Percentiles rank a stretch among this genome's conserved stretches.
Conservation (phyloP, 2,888 invertebrate genomes). For the Spodoptera exigua region DNA sequence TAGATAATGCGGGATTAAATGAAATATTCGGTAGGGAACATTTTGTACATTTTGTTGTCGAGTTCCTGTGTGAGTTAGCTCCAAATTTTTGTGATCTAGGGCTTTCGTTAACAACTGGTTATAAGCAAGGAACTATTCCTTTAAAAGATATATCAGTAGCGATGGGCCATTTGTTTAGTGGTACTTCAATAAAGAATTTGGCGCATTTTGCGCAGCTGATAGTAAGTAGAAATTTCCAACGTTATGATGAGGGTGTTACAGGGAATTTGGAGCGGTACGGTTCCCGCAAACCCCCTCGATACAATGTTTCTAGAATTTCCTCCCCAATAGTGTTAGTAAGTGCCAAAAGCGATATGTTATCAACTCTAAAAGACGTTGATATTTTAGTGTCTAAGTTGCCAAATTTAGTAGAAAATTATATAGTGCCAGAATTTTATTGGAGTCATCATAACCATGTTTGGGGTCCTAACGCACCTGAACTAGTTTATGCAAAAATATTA, state of each 20-base stretch:
- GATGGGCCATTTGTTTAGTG: slow-evolving; percentile 87
- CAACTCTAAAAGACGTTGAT: slow-evolving; percentile 88
- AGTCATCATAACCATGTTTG: slow-evolving; percentile 82
- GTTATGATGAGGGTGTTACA: slow-evolving; percentile 76
- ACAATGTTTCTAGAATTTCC: slow-evolving; percentile 73
- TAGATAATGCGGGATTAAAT: slow-evolving; percentile 83
- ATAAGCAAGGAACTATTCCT: slow-evolving; percentile 86
- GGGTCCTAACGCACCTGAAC: slow-evolving; percentile 70
- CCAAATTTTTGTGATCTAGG: slow-evolving; percentile 89
- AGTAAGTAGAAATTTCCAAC: slow-evolving; percentile 71
- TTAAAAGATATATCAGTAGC: slow-evolving; percentile 86
- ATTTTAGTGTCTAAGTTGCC: slow-evolving; percentile 86
- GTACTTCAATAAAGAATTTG: slow-evolving; percentile 82
- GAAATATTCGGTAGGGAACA: slow-evolving; percentile 91
- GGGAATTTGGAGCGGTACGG: slow-evolving; percentile 78
- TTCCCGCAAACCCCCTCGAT: slow-evolving; percentile 71
- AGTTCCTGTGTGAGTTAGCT: slow-evolving; percentile 73
- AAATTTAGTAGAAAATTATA: slow-evolving; percentile 89
- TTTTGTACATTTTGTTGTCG: slow-evolving; percentile 76
- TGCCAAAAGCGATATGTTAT: slow-evolving; percentile 90
- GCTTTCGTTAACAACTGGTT: slow-evolving; percentile 89
- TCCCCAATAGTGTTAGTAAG: slow-evolving; percentile 79
- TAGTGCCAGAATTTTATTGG: slow-evolving; percentile 87
- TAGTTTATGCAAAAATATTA: slow-evolving; percentile 73
- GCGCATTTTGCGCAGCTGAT: slow-evolving; percentile 89